A percentile compares a stretch with the other conserved stretches of the same genome.
phyloP scores from a whole-genome alignment of 2,113 vertebrate genomes.

The Centropus unirufus region DNA sequence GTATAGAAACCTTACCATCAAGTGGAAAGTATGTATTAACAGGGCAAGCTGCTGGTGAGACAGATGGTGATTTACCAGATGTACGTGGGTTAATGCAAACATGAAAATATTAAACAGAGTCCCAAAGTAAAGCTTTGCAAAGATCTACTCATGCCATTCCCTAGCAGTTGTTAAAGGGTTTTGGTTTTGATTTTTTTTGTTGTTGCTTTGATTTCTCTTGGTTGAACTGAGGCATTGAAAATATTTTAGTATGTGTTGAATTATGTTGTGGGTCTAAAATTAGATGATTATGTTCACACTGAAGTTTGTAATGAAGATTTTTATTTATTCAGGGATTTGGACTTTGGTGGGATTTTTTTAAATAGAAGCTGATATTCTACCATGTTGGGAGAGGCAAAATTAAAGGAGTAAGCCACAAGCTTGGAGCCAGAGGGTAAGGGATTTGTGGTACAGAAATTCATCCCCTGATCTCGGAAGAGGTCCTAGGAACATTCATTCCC shows the following conservation, averaged over 20 bases:
- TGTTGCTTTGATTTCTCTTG: neutral
- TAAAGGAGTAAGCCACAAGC: neutral
- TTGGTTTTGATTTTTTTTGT: neutral
- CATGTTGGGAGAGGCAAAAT: neutral
- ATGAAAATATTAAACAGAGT: neutral
- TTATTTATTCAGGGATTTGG: neutral
- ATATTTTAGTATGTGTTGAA: neutral
- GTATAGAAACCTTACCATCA: neutral
- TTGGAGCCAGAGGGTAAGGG: neutral
- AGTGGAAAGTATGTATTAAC: neutral
- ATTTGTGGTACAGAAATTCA: neutral
- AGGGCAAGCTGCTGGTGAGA: neutral
- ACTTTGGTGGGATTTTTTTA: neutral
- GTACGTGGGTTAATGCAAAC: fast-evolving
- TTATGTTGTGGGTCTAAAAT: neutral
- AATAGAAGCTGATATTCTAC: neutral
- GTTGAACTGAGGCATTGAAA: neutral
- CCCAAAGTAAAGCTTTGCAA: neutral
- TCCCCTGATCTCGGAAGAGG: neutral
- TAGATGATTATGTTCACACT: neutral
- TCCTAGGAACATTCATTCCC: neutral
- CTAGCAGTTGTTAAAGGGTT: neutral
- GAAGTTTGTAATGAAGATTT: neutral
- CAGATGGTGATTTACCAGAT: neutral
- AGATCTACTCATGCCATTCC: neutral